Conservation (phyloP, 1,140 invertebrate genomes). For the Nixonia krombeini region DNA sequence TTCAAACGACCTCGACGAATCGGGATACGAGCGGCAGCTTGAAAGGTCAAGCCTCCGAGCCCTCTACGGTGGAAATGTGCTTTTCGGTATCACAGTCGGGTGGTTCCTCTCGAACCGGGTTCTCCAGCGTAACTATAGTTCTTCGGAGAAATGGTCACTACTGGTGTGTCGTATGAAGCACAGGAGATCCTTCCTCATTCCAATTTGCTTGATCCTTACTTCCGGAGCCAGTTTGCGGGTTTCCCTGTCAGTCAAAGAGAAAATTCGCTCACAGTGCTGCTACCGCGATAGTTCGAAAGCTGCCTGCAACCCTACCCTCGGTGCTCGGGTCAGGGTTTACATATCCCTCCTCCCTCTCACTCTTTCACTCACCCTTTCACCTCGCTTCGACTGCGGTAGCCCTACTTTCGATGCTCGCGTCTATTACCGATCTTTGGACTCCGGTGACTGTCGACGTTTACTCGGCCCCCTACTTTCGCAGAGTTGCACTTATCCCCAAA, state of each 20-base stretch:
- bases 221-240: slow-evolving; percentile 70
- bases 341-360: neutral
- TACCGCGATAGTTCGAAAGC: too few relatives aligned
- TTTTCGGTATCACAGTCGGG: slow-evolving; percentile 35
- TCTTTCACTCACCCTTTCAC: too few relatives aligned
- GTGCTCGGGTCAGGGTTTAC: slow-evolving; percentile 9
- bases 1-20: neutral
- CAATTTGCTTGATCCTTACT: slow-evolving; percentile 71
- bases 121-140: slow-evolving; percentile 60
- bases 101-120: slow-evolving; percentile 30
- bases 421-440: too few relatives aligned
- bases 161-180: slow-evolving; percentile 71
- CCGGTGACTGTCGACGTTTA: too few relatives aligned
- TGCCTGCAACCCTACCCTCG: slow-evolving; percentile 3
- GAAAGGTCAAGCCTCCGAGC: slow-evolving; percentile 20
- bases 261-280: neutral
- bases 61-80: slow-evolving; percentile 41
- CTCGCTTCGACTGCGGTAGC: too few relatives aligned
- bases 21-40: slow-evolving; percentile 35
- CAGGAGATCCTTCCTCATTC: slow-evolving; percentile 71
- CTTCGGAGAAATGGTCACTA: slow-evolving; percentile 70
- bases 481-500: neutral
- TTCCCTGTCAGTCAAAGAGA: slow-evolving; percentile 38
- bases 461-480: neutral
- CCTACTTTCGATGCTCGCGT: too few relatives aligned